Base-by-base conservation (phyloP, 2,113 vertebrate genomes). In the Ceratotherium simum region DNA sequence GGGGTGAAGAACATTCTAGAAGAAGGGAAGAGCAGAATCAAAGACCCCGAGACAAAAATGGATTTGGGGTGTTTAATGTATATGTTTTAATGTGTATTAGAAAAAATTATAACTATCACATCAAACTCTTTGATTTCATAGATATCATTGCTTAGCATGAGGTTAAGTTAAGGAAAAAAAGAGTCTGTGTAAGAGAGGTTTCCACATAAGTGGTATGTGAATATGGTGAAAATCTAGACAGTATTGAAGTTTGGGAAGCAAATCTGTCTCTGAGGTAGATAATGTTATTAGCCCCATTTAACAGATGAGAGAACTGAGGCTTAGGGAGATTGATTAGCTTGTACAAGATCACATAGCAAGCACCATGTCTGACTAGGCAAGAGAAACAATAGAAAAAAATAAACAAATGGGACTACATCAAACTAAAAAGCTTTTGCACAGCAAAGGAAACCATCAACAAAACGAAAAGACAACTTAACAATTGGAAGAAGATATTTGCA, bases 71-170 rank as follows among this genome's bases (percentile, higher is more conserved):
- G 31, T 67, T 76, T 90, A 79, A 39, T 90, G 67, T 70, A 82
- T 88, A 73, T 82, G 33, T 94, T 96, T 94, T 79, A 64, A 72
- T 86, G 36, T 73, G 17, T 83, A 96, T 51, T 92, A 39, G 29
- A 92, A 92, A 93, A 80, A 93, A 93, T 62, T 85, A 70, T 48
- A 84, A 39, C 36, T 79, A 46, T 62, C 70, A 76, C 54, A 91
- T 92, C 72, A 96, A 93, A 89, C 29, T 88, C 69, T 84, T 78
- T 70, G 36, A 81, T 91, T 93, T 96, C 86, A 93, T 9, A 93
- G 72, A 73, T 78, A 94, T 46, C 62, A 73, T 86, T 91, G 27
- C 54, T 92, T 92, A 92, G 33, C 48, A 83, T 73, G 58, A 95
- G 36, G 58, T 95, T 73, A 79, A 54, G 25, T 51, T 54, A 54